Base-by-base conservation (phyloP, 1,140 invertebrate genomes). In the Drosophila nigromelanica region DNA sequence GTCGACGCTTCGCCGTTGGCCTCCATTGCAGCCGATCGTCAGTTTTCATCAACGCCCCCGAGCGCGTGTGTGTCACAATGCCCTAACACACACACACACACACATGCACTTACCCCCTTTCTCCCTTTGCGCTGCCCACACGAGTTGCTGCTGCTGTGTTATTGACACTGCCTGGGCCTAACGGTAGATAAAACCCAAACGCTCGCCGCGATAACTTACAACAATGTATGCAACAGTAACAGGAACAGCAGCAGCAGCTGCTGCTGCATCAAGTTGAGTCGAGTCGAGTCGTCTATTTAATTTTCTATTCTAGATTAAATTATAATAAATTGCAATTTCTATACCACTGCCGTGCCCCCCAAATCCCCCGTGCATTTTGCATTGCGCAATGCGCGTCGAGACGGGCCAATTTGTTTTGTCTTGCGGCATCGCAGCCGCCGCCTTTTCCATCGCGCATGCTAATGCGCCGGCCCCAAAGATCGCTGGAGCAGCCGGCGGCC, bases 261-360 rank as follows among this genome's bases (percentile, higher is more conserved):
- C 40, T 6, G 51, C 14, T 6, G n/a, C 47, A 11, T 45, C 40
- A 39, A 10, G 18, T 61, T 48, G n/a, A 24, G 18, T 61, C 54
- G n/a, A 24, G 21, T 45, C 40, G 55, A 10, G 18, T 61, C 54
- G 62, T 86, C 75, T 87, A 76, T 86, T 86, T 87, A 67, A 87
- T 86, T 86, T 86, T 73, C 82, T 87, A 86, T 86, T 86, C 82
- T 79, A 89, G 83, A 87, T 87, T 87, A 87, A 89, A 87, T 87
- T 87, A 87, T 87, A 87, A 87, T 87, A 87, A 87, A 86, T 86
- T 87, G 83, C 83, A 78, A 78, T 71, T 76, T 78, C 61, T 76
- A 24, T 66, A 11, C n/a, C 43, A 54, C 59, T 30, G 18, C 24
- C 3, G 5, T 62, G 47, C 43, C 56, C 61, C 62, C 40, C 33